A percentile compares a stretch with the other conserved stretches of the same genome.
Evolutionary conservation across 2,113 vertebrate genomes (phyloP).

Genomic region (Hiodon tergisus): DNA sequence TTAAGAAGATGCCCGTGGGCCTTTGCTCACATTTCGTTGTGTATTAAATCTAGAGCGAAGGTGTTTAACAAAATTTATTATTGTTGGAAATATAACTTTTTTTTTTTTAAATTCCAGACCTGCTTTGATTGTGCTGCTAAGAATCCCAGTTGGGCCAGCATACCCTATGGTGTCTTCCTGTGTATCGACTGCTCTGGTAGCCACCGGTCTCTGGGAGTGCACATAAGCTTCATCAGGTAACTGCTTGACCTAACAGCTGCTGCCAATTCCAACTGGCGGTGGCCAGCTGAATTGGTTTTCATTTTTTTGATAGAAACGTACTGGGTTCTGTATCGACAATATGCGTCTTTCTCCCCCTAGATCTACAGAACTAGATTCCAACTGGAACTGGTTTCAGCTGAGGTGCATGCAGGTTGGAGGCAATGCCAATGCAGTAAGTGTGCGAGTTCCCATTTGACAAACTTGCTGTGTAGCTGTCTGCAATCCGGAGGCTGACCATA

Average conservation of each 20-base stretch:
- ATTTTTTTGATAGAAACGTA: no score
- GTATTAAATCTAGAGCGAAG: no score
- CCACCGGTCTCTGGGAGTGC: conserved; percentile 90
- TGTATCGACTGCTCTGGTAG: conserved; percentile 97
- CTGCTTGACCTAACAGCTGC: not conserved
- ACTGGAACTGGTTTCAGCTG: conserved; percentile 98
- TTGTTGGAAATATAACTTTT: no score
- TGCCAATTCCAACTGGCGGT: not conserved
- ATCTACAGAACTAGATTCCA: conserved; percentile 96
- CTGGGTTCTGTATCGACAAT: not conserved
- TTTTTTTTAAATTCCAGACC: conserved; percentile 51
- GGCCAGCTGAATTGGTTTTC: not conserved
- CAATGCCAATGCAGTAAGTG: conserved; percentile 87
- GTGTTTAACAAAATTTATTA: no score
- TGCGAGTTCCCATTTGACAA: not conserved
- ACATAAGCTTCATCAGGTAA: conserved; percentile 96
- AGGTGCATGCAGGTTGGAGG: conserved; percentile 98
- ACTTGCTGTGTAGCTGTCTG: no score
- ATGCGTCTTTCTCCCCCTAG: conserved; percentile 49
- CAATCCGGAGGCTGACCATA: no score
- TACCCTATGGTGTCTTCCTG: conserved; percentile 89
- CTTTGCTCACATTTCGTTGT: no score
- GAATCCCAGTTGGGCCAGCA: conserved; percentile 96
- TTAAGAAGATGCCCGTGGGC: no score
- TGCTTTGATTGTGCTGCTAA: conserved; percentile 96